Evolutionary conservation across 1,140 invertebrate species (phyloP), one percentile per base, ranked within the genome.

Genomic region (Sitobion miscanthi): DNA sequence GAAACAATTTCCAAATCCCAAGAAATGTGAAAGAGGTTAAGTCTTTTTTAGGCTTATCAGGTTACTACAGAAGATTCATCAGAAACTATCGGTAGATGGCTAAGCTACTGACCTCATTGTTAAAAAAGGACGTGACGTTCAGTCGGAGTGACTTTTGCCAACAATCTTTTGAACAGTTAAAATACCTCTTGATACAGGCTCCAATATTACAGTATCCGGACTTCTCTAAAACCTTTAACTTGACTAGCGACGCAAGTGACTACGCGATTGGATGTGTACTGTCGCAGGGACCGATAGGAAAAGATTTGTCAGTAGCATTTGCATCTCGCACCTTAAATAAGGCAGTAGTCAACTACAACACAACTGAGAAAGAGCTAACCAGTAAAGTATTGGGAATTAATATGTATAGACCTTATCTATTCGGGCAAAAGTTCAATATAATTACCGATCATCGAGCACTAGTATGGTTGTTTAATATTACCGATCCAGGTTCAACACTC

Each of bases 151-250:
- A 49, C 14, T 14, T 49, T 2, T 88, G 86, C 8, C 47, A 88
- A 20, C 2, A 88, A 6, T 49, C 35, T 25, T 88, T 88, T 8
- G 86, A 88, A 42, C 38, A 62, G 35, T 94, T 95, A 62, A 95
- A 95, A 95, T 35, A 94, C 54, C 94, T 94, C 42, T 93, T 96
- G 62, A 95, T 94, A 17, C 95, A 95, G 47, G 94, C 95, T 49
- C 94, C 94, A 6, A 94, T 95, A 20, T 83, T 95, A 38, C 94
- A 94, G 94, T 95, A 95, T 82, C 95, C 95, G 1, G 94, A 95
- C 93, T 95, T 95, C 54, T 42, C 11, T 21, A 94, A 95, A 94
- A 88, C 69, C 93, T 95, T 95, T 95, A 96, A 96, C 96, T 96
- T 96, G 62, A 96, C 95, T 94, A 35, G 35, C 35, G 35, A 35